These are phyloP conservation scores for Opisthograptis luteolata DNA, from an alignment of 2,888 invertebrate species.

Conservation along the genomic window DNA sequence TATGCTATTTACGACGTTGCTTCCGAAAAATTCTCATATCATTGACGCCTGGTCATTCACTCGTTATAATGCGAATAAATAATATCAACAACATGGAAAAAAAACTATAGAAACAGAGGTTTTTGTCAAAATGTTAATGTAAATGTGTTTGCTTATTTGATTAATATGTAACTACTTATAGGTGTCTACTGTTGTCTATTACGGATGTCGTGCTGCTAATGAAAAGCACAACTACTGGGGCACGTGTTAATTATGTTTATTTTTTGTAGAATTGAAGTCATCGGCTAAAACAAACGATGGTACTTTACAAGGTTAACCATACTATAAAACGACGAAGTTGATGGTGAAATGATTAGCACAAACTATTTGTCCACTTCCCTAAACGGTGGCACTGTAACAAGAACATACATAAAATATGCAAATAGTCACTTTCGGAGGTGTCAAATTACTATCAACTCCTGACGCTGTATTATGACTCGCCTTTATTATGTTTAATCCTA, in stretches of 20 bases:
- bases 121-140: not conserved
- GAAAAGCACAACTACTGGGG: constrained; percentile 13
- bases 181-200: constrained; percentile 3
- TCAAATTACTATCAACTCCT: too few species aligned
- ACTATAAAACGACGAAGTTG: too few species aligned
- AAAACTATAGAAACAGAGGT: not conserved
- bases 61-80: constrained; percentile 9
- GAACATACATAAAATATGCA: too few species aligned
- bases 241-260: constrained; percentile 25
- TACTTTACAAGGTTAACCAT: constrained; percentile 7
- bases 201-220: constrained; percentile 34
- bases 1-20: too few species aligned
- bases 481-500: too few species aligned
- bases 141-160: constrained; percentile 28
- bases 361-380: too few species aligned
- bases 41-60: not conserved
- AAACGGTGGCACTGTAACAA: too few species aligned
- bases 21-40: not conserved
- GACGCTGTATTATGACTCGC: too few species aligned
- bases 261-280: constrained; percentile 16
- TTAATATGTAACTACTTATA: constrained; percentile 12
- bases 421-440: too few species aligned
- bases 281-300: constrained; percentile 3
- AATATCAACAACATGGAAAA: constrained; percentile 1
- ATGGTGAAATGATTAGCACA: too few species aligned